Percentiles rank a stretch among this genome's conserved stretches.
Conservation (phyloP, 2,113 vertebrate genomes). For the Cryptomyrus ogoouensis region DNA sequence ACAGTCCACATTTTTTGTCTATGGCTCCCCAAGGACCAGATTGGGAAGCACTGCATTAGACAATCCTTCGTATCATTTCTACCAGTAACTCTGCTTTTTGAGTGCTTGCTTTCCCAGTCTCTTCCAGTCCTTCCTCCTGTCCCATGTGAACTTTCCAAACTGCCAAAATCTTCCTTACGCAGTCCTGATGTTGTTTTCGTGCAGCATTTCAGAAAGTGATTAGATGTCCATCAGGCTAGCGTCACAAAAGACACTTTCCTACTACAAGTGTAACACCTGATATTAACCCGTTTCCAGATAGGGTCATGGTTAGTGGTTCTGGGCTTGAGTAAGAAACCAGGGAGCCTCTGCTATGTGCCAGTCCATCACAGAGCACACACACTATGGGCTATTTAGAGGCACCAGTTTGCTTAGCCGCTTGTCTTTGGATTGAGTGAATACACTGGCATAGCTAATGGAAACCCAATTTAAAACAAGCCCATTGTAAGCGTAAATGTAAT, state of each 20-base stretch:
- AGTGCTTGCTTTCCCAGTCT: neutral
- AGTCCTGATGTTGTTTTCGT: neutral
- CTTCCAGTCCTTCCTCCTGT: neutral
- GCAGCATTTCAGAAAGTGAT: neutral
- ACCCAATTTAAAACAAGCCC: neutral
- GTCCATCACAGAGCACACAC: neutral
- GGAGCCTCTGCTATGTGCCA: neutral
- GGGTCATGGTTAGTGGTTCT: neutral
- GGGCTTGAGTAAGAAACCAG: neutral
- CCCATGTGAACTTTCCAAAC: neutral
- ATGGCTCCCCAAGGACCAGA: neutral
- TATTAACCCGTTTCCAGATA: neutral
- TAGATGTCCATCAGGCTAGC: neutral
- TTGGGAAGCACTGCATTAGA: neutral
- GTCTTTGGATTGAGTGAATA: neutral
- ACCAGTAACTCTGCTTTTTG: neutral
- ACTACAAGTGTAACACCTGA: neutral
- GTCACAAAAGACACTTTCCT: neutral
- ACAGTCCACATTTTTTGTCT: neutral
- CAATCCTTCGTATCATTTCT: conserved; percentile 29
- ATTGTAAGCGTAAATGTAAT: neutral
- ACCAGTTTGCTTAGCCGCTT: neutral
- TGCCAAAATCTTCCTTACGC: neutral
- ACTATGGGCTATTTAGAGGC: neutral
- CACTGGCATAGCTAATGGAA: neutral